A percentile compares a stretch with the other conserved stretches of the same genome.
These are phyloP conservation scores for Garrulus glandarius DNA, from an alignment of 2,797 vertebrate species.

Conservation along the genomic window DNA sequence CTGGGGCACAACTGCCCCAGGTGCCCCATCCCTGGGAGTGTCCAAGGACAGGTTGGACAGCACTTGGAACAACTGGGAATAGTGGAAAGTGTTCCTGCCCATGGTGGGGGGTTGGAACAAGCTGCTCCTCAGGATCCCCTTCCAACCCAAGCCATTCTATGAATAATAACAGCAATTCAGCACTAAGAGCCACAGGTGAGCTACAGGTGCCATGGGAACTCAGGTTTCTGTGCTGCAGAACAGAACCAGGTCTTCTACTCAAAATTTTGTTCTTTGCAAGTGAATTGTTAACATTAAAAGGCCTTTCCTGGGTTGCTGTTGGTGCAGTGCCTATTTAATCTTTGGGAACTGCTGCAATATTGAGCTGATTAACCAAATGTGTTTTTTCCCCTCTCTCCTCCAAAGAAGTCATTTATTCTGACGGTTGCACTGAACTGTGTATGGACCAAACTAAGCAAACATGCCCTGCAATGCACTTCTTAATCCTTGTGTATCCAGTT, in stretches of 20 bases:
- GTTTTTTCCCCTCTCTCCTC: not conserved
- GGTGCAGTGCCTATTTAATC: not conserved
- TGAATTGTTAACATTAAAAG: not conserved
- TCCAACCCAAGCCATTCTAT: not conserved
- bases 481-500: slow-evolving; percentile 32
- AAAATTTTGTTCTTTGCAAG: not conserved
- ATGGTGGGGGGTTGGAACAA: not conserved
- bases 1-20: not conserved
- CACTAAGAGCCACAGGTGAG: not conserved
- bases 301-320: not conserved
- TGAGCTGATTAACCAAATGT: not conserved
- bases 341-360: not conserved
- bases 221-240: not conserved
- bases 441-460: slow-evolving; percentile 22
- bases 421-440: slow-evolving; percentile 8
- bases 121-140: not conserved
- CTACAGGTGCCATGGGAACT: not conserved
- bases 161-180: not conserved
- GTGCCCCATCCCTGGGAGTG: not conserved
- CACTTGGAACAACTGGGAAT: not conserved
- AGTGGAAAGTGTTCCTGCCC: not conserved
- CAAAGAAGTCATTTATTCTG: not conserved
- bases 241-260: not conserved
- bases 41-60: not conserved
- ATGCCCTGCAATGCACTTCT: not conserved